These are phyloP conservation scores for Notarius lentiginosus DNA, from an alignment of 2,113 vertebrate species.

Conservation along the genomic window DNA sequence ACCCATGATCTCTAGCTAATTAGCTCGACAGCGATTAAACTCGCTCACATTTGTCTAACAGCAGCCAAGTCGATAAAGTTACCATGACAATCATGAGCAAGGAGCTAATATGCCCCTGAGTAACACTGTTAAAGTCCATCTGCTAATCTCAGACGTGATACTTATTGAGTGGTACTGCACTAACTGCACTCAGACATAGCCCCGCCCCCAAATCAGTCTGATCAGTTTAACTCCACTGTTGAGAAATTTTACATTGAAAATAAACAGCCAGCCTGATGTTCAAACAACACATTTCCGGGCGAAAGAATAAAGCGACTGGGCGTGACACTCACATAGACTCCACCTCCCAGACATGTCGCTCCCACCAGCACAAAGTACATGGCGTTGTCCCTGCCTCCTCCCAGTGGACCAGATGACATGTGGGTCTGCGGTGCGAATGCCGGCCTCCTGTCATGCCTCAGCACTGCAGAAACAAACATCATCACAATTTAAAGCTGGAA, in stretches of 20 bases:
- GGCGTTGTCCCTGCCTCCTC: conserved; percentile 76
- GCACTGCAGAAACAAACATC: conserved; percentile 53
- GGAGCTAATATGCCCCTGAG: background rate
- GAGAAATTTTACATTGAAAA: background rate
- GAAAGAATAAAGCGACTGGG: background rate
- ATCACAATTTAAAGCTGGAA: background rate
- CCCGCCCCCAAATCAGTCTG: background rate
- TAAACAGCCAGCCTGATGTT: background rate
- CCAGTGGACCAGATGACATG: conserved; percentile 75
- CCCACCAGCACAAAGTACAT: conserved; percentile 80
- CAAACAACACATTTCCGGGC: background rate
- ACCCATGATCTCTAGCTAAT: background rate
- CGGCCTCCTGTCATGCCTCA: conserved; percentile 60
- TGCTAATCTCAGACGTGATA: background rate
- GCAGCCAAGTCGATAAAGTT: background rate
- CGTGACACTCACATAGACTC: conserved; percentile 76
- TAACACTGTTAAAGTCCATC: background rate
- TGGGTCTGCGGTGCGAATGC: conserved; percentile 66
- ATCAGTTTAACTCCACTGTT: background rate
- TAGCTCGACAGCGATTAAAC: background rate
- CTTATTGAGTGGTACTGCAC: background rate
- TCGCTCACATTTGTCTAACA: background rate
- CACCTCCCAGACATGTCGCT: conserved; percentile 72
- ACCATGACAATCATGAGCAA: background rate
- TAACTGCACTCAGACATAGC: background rate